Conservation (phyloP, 92 coral and sea anemone genomes). For the Zoanthus sociatus region DNA sequence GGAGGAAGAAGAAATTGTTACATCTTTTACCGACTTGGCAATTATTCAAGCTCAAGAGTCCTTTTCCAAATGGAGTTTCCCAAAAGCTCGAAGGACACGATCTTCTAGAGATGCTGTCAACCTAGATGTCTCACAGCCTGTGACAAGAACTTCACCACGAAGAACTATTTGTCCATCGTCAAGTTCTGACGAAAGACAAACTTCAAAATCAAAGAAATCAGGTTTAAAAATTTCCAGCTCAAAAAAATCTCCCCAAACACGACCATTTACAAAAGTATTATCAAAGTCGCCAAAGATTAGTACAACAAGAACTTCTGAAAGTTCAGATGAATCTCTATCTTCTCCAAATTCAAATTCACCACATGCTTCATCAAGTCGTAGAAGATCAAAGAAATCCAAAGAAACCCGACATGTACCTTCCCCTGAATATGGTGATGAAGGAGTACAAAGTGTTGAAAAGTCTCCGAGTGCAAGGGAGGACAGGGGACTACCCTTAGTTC, state of each 20-base stretch:
- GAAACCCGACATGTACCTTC: neutral
- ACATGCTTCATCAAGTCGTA: neutral
- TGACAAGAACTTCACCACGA: neutral
- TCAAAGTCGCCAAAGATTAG: neutral
- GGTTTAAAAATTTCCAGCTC: neutral
- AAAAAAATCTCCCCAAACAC: neutral
- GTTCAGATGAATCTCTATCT: neutral
- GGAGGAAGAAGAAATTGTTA: constrained; percentile 40
- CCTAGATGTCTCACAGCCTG: neutral
- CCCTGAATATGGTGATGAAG: neutral
- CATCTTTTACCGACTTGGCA: neutral
- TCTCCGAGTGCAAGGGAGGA: neutral
- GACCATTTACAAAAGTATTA: neutral
- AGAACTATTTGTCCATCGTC: neutral
- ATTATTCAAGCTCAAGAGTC: neutral
- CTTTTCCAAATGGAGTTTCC: neutral
- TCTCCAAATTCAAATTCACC: neutral
- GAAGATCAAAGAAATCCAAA: neutral
- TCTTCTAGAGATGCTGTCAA: constrained; percentile 8
- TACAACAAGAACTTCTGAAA: neutral
- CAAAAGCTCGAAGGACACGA: constrained; percentile 9
- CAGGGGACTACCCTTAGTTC: neutral
- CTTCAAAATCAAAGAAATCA: neutral
- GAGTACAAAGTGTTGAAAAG: neutral
- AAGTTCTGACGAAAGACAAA: neutral